Percentiles rank a stretch among this genome's conserved stretches.
phyloP scores from a whole-genome alignment of 2,888 invertebrate genomes.

The Platycnemis pennipes region DNA sequence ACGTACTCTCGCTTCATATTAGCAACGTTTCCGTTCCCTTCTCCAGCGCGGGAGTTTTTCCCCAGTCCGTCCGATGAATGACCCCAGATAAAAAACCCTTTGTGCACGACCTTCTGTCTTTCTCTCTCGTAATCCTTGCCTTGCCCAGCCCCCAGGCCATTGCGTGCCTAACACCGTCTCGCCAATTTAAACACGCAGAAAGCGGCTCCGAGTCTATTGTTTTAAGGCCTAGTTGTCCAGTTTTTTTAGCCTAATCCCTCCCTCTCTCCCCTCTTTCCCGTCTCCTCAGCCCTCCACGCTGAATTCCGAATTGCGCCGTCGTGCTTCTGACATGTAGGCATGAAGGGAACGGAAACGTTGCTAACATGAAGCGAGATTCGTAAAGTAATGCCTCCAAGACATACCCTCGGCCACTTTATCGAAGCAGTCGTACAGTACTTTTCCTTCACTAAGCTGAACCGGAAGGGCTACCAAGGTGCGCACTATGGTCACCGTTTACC shows the following conservation, averaged over 20 bases:
- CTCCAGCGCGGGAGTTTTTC: background rate
- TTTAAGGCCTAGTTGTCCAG: conserved; percentile 23
- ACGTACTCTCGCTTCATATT: background rate
- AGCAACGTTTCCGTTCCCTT: conserved; percentile 6
- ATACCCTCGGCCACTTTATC: background rate
- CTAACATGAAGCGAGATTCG: background rate
- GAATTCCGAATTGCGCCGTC: conserved; percentile 19
- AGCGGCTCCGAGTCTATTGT: conserved; percentile 51
- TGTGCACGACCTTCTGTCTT: conserved; percentile 34
- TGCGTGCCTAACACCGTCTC: conserved; percentile 43
- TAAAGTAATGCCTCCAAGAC: background rate
- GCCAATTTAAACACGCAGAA: conserved; percentile 41
- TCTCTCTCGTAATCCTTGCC: conserved; percentile 33
- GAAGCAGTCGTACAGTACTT: background rate
- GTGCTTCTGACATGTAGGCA: no score
- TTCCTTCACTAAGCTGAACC: background rate
- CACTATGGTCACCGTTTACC: background rate
- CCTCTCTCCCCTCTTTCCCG: background rate
- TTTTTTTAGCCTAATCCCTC: background rate
- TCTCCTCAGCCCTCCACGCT: background rate
- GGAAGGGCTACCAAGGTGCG: background rate
- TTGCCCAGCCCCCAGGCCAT: conserved; percentile 41
- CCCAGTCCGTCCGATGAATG: background rate
- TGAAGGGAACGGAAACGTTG: conserved; percentile 15
- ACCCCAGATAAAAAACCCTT: conserved; percentile 58